Conservation (phyloP, 2,797 vertebrate species). For the Gadopsis marmoratus region DNA sequence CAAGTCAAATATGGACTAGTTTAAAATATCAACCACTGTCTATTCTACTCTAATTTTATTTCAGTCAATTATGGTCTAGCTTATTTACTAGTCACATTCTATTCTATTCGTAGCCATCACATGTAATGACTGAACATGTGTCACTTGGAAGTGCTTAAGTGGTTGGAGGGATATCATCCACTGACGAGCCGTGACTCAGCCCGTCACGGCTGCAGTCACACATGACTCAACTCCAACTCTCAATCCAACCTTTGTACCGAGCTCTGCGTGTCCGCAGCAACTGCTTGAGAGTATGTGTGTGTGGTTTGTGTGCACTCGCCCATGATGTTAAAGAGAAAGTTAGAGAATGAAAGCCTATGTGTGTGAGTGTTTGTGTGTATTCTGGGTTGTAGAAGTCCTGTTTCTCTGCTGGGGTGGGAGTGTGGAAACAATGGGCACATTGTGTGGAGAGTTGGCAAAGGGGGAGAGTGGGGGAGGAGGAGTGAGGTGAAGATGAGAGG, state of each 20-base stretch:
- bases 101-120: neutral
- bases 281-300: constrained; percentile 49
- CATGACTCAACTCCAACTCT: constrained; percentile 66
- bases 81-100: neutral
- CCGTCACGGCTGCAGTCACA: constrained; percentile 53
- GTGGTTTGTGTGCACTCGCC: constrained; percentile 24
- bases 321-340: constrained; percentile 51
- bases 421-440: constrained; percentile 78
- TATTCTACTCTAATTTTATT: neutral
- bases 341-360: constrained; percentile 60
- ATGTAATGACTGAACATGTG: constrained; percentile 23
- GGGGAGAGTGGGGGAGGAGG: constrained; percentile 29
- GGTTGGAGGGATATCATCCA: constrained; percentile 48
- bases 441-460: constrained; percentile 73
- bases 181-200: constrained; percentile 59
- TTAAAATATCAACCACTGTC: neutral
- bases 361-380: constrained; percentile 50
- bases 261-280: constrained; percentile 37
- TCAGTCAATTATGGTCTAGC: neutral
- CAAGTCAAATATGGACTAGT: neutral
- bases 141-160: constrained; percentile 45
- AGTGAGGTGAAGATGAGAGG: constrained; percentile 7
- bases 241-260: constrained; percentile 66
- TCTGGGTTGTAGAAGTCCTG: constrained; percentile 60
- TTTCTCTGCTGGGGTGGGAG: constrained; percentile 61